Evolutionary conservation across 1,140 invertebrate genomes (phyloP).

Genomic region (Caenorhabditis remanei): DNA sequence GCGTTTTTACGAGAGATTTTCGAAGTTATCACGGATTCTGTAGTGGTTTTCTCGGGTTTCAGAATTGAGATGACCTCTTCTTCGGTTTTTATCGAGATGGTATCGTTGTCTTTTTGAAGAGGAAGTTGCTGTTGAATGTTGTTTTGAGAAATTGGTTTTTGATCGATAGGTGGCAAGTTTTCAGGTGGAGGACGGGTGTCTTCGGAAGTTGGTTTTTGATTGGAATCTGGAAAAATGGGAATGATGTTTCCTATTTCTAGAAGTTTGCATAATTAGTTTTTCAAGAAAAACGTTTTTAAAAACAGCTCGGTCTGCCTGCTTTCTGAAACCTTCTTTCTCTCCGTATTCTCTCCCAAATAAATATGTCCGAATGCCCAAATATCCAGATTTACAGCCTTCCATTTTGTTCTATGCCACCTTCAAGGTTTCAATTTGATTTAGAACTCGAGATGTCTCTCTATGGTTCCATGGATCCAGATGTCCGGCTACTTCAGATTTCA

Average conservation of each 20-base stretch:
- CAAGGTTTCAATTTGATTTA: no score
- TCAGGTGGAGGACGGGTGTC: neutral
- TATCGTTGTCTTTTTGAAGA: constrained; percentile 13
- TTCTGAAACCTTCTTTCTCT: no score
- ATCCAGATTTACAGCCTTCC: no score
- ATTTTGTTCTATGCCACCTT: no score
- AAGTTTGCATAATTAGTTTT: neutral
- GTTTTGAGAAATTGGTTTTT: neutral
- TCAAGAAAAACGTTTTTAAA: no score
- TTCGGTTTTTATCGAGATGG: constrained; percentile 30
- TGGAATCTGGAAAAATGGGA: neutral
- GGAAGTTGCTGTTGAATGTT: no score
- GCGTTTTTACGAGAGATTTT: neutral
- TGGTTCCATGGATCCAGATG: no score
- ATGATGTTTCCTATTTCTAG: neutral
- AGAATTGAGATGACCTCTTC: constrained; percentile 45
- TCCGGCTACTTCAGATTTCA: no score
- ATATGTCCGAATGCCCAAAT: no score
- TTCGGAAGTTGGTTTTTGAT: neutral
- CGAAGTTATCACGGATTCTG: neutral
- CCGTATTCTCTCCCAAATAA: no score
- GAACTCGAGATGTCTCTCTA: no score
- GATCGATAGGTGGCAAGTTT: constrained; percentile 26
- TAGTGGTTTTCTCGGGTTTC: constrained; percentile 29
- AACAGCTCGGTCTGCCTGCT: no score